Base-by-base conservation (phyloP, 2,888 invertebrate genomes). In the Heterodera filipjevi region DNA sequence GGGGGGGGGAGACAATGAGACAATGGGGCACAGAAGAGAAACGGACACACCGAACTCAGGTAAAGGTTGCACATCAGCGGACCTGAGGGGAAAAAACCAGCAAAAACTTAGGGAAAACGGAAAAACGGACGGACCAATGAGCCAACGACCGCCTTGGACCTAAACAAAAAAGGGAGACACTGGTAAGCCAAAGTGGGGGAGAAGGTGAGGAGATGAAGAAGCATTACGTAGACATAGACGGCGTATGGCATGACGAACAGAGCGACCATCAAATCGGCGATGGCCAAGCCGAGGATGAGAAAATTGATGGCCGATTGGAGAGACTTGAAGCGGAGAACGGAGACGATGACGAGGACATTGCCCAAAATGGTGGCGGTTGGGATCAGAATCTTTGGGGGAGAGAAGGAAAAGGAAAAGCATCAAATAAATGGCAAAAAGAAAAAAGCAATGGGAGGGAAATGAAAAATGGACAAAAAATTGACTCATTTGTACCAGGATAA, bases 281-380 rank as follows among this genome's bases (percentile, higher is more conserved):
- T 87, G 12, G 88, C 88, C n/a, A 88, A 80, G 16, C 96, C 96
- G 89, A 98, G 96, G 90, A 99, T 99, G 92, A 99, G 97, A 92
- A 97, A 99, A 92, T 99, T 99, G 84, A 99, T 99, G 88, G 95
- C 96, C 66, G 96, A 95, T 90, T 96, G 96, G 85, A 99, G 92
- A 83, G 88, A 85, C 27, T 86, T 85, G 82, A 87, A 88, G 39
- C 88, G 84, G 10, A 88, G 83, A 44, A 88, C 88, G 0, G 86
- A 85, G 19, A 87, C 80, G 75, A 88, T 88, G 32, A 87, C 87
- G 76, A 87, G 79, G n/a, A 84, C 75, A 81, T 88, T 88, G 30
- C 88, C 88, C 46, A 86, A 77, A 49, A 88, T 84, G n/a, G 87
- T 88, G 64, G 87, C 85, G 39, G 86, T 81, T 19, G 79, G 79